Evolutionary conservation across 2,888 invertebrate genomes (phyloP).

Genomic region (Drosophila neotestacea): DNA sequence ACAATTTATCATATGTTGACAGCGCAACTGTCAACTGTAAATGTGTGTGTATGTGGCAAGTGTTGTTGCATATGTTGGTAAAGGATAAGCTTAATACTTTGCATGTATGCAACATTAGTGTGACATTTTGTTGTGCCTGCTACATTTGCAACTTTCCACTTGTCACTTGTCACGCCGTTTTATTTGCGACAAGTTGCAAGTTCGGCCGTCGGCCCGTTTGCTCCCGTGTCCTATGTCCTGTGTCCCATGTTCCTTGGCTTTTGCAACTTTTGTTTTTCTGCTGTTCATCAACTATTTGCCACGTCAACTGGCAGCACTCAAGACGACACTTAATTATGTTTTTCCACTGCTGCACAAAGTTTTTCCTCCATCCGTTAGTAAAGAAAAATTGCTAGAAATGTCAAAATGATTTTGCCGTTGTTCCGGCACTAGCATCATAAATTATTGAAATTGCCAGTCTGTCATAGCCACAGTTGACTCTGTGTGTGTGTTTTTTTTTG

Average conservation of each 20-base stretch:
- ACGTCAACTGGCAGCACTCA: constrained; percentile 63
- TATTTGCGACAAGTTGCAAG: constrained; percentile 60
- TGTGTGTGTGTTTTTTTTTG: constrained; percentile 18
- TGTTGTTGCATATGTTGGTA: not conserved
- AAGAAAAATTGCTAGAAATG: constrained; percentile 72
- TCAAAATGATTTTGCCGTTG: constrained; percentile 68
- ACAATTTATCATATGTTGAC: constrained; percentile 76
- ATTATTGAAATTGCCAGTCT: constrained; percentile 76
- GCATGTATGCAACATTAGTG: constrained; percentile 38
- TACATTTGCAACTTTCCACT: constrained; percentile 24
- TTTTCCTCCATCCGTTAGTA: constrained; percentile 22
- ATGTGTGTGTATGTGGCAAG: constrained; percentile 2
- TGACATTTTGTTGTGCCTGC: constrained; percentile 42
- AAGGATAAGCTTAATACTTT: constrained; percentile 22
- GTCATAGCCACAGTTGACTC: constrained; percentile 65
- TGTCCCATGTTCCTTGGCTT: constrained; percentile 36
- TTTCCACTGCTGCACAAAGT: constrained; percentile 43
- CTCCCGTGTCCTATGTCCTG: constrained; percentile 11
- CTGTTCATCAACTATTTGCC: constrained; percentile 67
- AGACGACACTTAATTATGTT: constrained; percentile 78
- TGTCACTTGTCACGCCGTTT: constrained; percentile 62
- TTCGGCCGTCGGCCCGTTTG: constrained; percentile 22
- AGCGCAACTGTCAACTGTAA: constrained; percentile 44
- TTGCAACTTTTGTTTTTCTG: constrained; percentile 23
- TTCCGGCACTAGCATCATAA: constrained; percentile 60